These are phyloP conservation scores for Petrophora chlorosata DNA, from an alignment of 2,888 invertebrate genomes.

Conservation along the genomic window DNA sequence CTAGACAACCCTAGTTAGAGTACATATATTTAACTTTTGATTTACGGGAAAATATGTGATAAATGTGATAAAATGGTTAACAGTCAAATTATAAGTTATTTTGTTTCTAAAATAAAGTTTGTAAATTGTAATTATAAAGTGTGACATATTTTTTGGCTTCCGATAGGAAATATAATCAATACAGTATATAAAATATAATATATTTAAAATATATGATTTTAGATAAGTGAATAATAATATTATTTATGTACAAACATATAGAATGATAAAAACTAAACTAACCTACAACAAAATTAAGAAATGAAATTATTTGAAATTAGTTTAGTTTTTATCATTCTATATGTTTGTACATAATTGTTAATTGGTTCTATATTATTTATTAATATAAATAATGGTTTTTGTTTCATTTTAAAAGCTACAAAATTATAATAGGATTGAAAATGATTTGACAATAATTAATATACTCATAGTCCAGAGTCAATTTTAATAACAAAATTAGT, in stretches of 20 bases:
- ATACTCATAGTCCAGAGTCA: slow-evolving; percentile 31
- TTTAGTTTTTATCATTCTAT: too few relatives aligned
- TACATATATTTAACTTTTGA: slow-evolving; percentile 1
- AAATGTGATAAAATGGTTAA: slow-evolving; percentile 15
- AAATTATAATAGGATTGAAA: slow-evolving; percentile 29
- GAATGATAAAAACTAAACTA: too few relatives aligned
- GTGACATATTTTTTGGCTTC: slow-evolving; percentile 33
- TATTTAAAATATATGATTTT: too few relatives aligned
- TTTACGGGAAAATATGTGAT: slow-evolving; percentile 15
- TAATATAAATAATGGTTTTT: neutral
- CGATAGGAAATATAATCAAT: slow-evolving; percentile 32
- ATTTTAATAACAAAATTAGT: slow-evolving; percentile 29
- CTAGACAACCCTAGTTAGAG: slow-evolving; percentile 31
- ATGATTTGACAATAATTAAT: slow-evolving; percentile 40
- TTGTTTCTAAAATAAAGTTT: slow-evolving; percentile 7
- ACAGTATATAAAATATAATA: too few relatives aligned
- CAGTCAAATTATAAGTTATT: too few relatives aligned
- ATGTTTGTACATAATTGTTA: too few relatives aligned
- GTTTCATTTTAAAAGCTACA: slow-evolving; percentile 13
- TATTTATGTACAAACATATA: too few relatives aligned
- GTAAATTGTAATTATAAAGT: too few relatives aligned
- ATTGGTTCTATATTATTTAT: neutral
- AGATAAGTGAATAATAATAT: too few relatives aligned
- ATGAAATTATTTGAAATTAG: too few relatives aligned
- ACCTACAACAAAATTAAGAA: too few relatives aligned